Percentiles rank a stretch among this genome's conserved stretches.
These are phyloP conservation scores for Oligia latruncula DNA, from an alignment of 2,888 invertebrate species.

Conservation along the genomic window DNA sequence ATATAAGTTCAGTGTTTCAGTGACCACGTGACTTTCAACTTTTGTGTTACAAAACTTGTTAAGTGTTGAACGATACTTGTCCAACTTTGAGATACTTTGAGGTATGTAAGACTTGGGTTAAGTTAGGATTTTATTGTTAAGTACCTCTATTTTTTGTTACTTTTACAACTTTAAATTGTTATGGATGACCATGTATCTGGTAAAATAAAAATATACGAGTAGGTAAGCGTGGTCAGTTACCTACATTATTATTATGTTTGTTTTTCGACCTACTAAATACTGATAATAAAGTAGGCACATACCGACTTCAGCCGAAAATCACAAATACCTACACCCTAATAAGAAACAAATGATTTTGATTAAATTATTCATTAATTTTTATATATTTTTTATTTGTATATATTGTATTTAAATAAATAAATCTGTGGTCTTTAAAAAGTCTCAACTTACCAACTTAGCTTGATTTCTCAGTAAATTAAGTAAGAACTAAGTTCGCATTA, in stretches of 20 bases:
- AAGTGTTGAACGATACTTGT: conserved; percentile 31
- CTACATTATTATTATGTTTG: no score
- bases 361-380: background rate
- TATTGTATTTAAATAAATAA: no score
- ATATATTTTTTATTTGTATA: no score
- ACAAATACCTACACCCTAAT: no score
- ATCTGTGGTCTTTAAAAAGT: background rate
- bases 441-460: background rate
- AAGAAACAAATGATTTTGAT: background rate
- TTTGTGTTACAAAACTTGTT: conserved; percentile 43
- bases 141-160: background rate
- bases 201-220: background rate
- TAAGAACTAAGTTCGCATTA: conserved; percentile 14
- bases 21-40: conserved; percentile 43
- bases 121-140: conserved; percentile 10
- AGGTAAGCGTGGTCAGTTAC: background rate
- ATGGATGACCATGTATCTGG: background rate
- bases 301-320: background rate
- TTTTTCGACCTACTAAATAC: background rate
- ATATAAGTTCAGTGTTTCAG: conserved; percentile 46
- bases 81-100: conserved; percentile 54
- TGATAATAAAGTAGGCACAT: background rate
- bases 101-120: conserved; percentile 40
- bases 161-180: background rate
- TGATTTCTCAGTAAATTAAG: background rate